These are phyloP conservation scores for Apotomis turbidana DNA, from an alignment of 2,888 invertebrate genomes.

Conservation along the genomic window DNA sequence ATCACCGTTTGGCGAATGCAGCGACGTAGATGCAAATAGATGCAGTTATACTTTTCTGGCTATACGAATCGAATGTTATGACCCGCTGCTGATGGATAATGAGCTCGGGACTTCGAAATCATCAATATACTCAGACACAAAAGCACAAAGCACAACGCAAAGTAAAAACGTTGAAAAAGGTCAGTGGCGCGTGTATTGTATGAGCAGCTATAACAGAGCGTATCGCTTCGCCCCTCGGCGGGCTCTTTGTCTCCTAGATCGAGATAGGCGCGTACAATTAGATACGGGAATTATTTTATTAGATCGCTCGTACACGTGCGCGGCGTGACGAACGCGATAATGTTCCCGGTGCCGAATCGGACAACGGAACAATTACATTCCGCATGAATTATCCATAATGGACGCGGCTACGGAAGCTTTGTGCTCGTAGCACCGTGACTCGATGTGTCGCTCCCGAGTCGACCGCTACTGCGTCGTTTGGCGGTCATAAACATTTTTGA, in stretches of 20 bases:
- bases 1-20: neutral
- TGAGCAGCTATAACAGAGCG: constrained; percentile 81
- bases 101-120: constrained; percentile 59
- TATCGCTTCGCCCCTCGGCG: constrained; percentile 70
- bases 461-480: constrained; percentile 61
- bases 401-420: constrained; percentile 72
- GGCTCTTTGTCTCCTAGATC: constrained; percentile 80
- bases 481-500: constrained; percentile 48
- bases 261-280: constrained; percentile 82
- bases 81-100: constrained; percentile 51
- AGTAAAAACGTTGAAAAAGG: constrained; percentile 55
- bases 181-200: constrained; percentile 71
- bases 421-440: constrained; percentile 68
- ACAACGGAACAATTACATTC: constrained; percentile 79
- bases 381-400: constrained; percentile 79
- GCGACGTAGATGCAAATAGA: neutral
- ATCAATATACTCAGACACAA: constrained; percentile 56
- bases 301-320: constrained; percentile 81
- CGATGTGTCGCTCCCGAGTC: constrained; percentile 58
- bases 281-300: constrained; percentile 84
- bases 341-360: constrained; percentile 67
- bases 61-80: neutral
- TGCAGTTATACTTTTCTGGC: neutral
- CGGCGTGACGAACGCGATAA: constrained; percentile 82
- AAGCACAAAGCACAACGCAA: constrained; percentile 64